Conservation (phyloP, 2,888 invertebrate species). For the Polyommatus iphigenia region DNA sequence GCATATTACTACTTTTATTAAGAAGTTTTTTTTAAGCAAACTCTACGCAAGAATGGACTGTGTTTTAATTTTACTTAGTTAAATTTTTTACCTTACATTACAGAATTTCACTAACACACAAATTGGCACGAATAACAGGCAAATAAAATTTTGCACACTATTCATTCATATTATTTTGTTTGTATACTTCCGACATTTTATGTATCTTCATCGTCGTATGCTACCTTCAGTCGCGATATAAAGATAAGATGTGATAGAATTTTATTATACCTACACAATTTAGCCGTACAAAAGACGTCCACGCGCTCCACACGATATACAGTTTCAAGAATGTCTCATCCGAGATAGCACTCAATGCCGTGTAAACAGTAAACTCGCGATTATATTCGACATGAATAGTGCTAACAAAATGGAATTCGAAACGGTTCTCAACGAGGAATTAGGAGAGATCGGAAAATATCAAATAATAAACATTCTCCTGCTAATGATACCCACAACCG, state of each 20-base stretch:
- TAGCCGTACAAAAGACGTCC: constrained; percentile 13
- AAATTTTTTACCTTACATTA: neutral
- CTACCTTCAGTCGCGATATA: constrained; percentile 35
- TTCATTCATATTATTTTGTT: constrained; percentile 1
- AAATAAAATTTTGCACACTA: neutral
- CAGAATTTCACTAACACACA: neutral
- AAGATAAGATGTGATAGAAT: constrained; percentile 44
- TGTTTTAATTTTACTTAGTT: too few species aligned
- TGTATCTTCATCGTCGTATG: neutral
- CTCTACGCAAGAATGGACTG: too few species aligned
- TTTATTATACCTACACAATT: constrained; percentile 39
- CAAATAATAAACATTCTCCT: constrained; percentile 60
- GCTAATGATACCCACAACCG: constrained; percentile 55
- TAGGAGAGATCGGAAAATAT: constrained; percentile 66
- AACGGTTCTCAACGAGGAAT: constrained; percentile 57
- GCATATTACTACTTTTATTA: too few species aligned
- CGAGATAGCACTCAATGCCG: neutral
- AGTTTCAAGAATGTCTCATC: constrained; percentile 10
- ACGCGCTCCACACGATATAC: neutral
- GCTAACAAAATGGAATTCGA: constrained; percentile 56
- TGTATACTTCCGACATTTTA: constrained; percentile 6
- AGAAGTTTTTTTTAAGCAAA: too few species aligned
- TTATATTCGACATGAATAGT: constrained; percentile 36
- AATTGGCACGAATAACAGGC: neutral
- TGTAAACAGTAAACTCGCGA: constrained; percentile 14